Evolutionary conservation across 1,140 invertebrate species (phyloP), one percentile per base, ranked within the genome.

Genomic region (Streblospio benedicti): DNA sequence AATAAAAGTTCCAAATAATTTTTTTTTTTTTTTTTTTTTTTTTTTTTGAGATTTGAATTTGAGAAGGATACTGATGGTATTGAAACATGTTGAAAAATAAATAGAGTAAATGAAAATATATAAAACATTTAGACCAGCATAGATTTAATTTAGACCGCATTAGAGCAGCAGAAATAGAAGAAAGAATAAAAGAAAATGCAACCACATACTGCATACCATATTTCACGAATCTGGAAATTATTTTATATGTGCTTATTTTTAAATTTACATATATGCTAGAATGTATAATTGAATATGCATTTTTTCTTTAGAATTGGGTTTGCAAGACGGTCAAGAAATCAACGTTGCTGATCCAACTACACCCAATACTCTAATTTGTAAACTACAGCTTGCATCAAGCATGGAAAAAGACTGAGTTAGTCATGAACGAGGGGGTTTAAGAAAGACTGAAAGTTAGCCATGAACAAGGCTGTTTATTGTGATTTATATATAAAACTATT

Each of bases 331-430:
- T 0, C 85, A 84, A 45, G 86, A 92, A 71, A 81, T 97, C 27
- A 84, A 90, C 49, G 90, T 97, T 3, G 90, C 91, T 14, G 93
- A 97, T 81, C 72, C 85, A 2, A 97, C 93, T 2, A 88, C 87
- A 4, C 93, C 93, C 0, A 87, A 84, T 67, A 84, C 91, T 12
- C 72, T 93, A 14, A 74, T 79, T 32, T 82, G 85, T 66, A 79
- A 71, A 63, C 68, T 84, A 20, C 67, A 74, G 32, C 57, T 78
- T 20, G 66, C 67, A 14, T 67, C 69, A 43, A 45, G 30, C 1
- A 56, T 56, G 53, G 53, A 56, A n/a, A n/a, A n/a, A n/a, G n/a
- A n/a, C n/a, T n/a, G n/a, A n/a, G n/a, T n/a, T n/a, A n/a, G n/a
- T n/a, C n/a, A n/a, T n/a, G n/a, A n/a, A n/a, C n/a, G n/a, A n/a